Evolutionary conservation across 1,140 invertebrate species (phyloP), one percentile per base, ranked within the genome.

Genomic region (Drosophila littoralis): DNA sequence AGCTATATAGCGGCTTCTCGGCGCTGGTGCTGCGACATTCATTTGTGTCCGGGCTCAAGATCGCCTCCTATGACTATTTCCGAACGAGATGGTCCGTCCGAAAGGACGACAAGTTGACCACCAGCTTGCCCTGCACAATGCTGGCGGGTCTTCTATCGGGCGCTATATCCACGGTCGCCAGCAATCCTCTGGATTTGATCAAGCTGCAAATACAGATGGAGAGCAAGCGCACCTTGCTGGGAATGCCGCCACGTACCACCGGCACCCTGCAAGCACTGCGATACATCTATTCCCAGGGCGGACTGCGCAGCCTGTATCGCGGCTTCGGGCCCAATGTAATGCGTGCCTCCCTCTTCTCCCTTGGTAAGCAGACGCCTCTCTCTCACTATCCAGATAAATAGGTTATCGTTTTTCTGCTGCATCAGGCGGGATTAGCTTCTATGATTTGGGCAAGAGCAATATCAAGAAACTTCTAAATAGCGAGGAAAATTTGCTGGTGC

Each of bases 141-240:
- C 22, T 48, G 45, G 45, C 45, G 17, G 45, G 45, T 10, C 4
- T 48, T 0, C 4, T 28, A 12, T 48, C 45, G 0, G 45, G 45
- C 10, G 45, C 45, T 0, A 0, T 48, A 9, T 28, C 45, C 3
- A 48, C 45, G 0, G 5, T 48, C 1, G 45, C 45, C 9, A 48
- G 45, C 17, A 48, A 48, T 48, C 45, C 45, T 1, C 6, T 48
- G 17, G 45, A 48, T 12, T 6, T 48, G 10, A 7, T 48, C 7
- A 48, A 48, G 2, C 45, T 48, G 3, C 45, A 48, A 10, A 48
- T 48, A 22, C 45, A 48, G 7, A 48, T 48, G 45, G 45, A 48
- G 45, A 28, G 45, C 13, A 28, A 22, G 7, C 17, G 45, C 3
- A 4, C 6, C 1, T 12, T 48, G 6, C 7, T 48, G 17, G 45